Conservation (phyloP, 2,113 vertebrate species). For the Nannobrachium achirus region DNA sequence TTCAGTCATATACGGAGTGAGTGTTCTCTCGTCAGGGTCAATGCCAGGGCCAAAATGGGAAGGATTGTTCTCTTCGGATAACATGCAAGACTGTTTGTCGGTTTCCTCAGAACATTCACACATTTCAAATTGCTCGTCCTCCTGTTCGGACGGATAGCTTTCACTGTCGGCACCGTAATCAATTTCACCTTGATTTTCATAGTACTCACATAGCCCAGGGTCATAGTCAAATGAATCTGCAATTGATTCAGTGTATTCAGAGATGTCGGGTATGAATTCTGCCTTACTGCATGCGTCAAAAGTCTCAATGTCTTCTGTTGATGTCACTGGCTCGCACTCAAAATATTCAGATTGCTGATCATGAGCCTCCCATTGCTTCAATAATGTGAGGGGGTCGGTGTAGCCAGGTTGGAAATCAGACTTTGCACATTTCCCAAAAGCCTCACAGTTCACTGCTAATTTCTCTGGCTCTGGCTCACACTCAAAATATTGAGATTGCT, state of each 20-base stretch:
- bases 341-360: constrained; percentile 42
- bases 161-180: constrained; percentile 33
- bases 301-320: constrained; percentile 40
- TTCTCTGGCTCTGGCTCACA: constrained; percentile 41
- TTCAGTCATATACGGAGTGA: constrained; percentile 14
- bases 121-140: constrained; percentile 19
- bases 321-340: constrained; percentile 42
- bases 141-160: constrained; percentile 18
- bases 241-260: constrained; percentile 17
- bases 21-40: constrained; percentile 32
- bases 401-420: constrained; percentile 38
- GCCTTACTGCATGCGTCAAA: constrained; percentile 27
- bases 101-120: not conserved
- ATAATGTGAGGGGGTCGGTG: constrained; percentile 11
- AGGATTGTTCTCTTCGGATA: constrained; percentile 18
- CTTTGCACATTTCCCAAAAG: constrained; percentile 42
- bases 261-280: constrained; percentile 7
- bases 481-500: constrained; percentile 43
- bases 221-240: constrained; percentile 32
- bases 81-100: constrained; percentile 10
- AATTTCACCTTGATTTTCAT: constrained; percentile 1
- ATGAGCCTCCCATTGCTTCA: constrained; percentile 37
- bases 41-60: not conserved
- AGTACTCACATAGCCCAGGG: constrained; percentile 37
- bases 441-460: constrained; percentile 31